These are phyloP conservation scores for Zoroaster sp. DNA, from an alignment of 53 echinoderm and acorn worm genomes.

Conservation along the genomic window DNA sequence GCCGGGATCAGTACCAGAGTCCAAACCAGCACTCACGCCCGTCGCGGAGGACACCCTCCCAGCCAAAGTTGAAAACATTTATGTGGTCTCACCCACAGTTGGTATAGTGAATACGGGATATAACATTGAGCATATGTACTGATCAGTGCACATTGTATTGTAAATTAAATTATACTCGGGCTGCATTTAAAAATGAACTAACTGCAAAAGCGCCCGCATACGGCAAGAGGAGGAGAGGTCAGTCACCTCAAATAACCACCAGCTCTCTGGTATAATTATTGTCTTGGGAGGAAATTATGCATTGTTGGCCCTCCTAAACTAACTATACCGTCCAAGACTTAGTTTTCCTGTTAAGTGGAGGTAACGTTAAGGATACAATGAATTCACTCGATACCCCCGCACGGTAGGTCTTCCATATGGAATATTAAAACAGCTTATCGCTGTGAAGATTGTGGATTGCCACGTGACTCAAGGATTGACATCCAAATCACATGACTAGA, in stretches of 20 bases:
- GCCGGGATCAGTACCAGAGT: conserved; percentile 3
- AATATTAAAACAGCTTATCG: too few species aligned
- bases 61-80: conserved; percentile 22
- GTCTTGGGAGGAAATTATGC: too few species aligned
- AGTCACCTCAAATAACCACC: too few species aligned
- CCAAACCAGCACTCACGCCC: conserved; percentile 9
- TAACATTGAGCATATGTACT: conserved; percentile 36
- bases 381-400: too few species aligned
- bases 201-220: background rate
- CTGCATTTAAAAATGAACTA: background rate
- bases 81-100: conserved; percentile 6
- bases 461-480: background rate
- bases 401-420: too few species aligned
- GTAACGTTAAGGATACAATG: too few species aligned
- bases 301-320: too few species aligned
- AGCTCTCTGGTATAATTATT: too few species aligned
- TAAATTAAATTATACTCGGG: background rate
- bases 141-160: background rate
- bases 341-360: too few species aligned
- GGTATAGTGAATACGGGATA: conserved; percentile 24
- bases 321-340: too few species aligned
- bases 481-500: background rate
- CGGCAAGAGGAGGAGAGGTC: too few species aligned
- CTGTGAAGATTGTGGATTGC: too few species aligned
- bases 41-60: conserved; percentile 23